Evolutionary conservation across 1,140 invertebrate species (phyloP).

Genomic region (Helicoverpa zea): DNA sequence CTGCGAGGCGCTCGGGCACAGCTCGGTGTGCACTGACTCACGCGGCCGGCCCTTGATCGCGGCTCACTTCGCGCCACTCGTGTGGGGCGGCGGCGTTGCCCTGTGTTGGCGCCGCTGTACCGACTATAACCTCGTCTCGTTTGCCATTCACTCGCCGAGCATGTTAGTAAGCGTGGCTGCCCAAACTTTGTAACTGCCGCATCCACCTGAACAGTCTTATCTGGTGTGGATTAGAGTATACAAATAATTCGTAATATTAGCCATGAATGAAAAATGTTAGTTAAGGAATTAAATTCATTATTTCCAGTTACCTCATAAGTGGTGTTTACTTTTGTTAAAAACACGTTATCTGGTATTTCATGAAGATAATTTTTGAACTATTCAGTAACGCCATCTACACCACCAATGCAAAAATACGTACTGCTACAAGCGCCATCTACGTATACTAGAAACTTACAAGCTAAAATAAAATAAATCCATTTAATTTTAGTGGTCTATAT

Average conservation of each 20-base stretch:
- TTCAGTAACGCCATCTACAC: slow-evolving; percentile 18
- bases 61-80: slow-evolving; percentile 68
- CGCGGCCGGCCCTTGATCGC: slow-evolving; percentile 58
- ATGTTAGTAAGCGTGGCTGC: slow-evolving; percentile 12
- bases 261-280: neutral
- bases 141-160: slow-evolving; percentile 43
- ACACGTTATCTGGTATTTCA: neutral
- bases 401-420: neutral
- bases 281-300: neutral
- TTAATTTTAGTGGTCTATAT: slow-evolving; percentile 22
- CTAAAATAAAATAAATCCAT: slow-evolving; percentile 27
- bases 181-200: neutral
- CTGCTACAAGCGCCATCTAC: slow-evolving; percentile 19
- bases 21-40: slow-evolving; percentile 61
- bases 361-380: neutral
- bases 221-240: neutral
- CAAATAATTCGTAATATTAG: neutral
- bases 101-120: slow-evolving; percentile 20
- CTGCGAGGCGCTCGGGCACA: slow-evolving; percentile 52
- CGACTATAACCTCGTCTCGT: slow-evolving; percentile 50
- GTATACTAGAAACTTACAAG: slow-evolving; percentile 3
- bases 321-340: neutral
- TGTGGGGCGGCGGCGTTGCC: slow-evolving; percentile 27
- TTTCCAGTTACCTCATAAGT: neutral
- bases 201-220: neutral